Evolutionary conservation across 1,140 invertebrate species (phyloP).

Genomic region (Neoseiulus cucumeris): DNA sequence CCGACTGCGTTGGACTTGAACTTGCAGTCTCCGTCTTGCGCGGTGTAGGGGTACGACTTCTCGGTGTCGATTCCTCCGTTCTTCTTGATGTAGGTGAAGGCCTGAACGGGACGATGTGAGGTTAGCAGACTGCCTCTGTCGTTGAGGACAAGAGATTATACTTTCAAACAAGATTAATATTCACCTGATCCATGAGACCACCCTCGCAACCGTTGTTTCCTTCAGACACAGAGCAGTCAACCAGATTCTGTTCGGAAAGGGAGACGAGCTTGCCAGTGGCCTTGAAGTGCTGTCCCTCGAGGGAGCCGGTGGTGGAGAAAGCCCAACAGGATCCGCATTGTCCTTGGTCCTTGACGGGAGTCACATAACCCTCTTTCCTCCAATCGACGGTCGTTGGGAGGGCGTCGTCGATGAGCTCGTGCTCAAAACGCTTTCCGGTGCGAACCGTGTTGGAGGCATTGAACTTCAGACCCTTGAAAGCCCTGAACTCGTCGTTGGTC

Average conservation of each 20-base stretch:
- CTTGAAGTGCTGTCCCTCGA: slow-evolving; percentile 88
- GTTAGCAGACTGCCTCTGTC: no score
- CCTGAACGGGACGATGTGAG: slow-evolving; percentile 13
- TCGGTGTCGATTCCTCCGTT: slow-evolving; percentile 84
- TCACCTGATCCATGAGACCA: slow-evolving; percentile 69
- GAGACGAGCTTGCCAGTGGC: slow-evolving; percentile 60
- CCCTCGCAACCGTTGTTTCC: slow-evolving; percentile 92
- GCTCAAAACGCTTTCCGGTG: slow-evolving; percentile 33
- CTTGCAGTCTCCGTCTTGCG: slow-evolving; percentile 36
- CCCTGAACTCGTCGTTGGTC: slow-evolving; percentile 19
- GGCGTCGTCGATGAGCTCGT: slow-evolving; percentile 47
- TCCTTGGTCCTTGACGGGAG: slow-evolving; percentile 76
- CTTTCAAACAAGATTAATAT: slow-evolving; percentile 8
- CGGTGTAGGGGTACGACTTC: slow-evolving; percentile 69
- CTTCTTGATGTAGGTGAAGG: slow-evolving; percentile 63
- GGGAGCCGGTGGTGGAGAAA: slow-evolving; percentile 70
- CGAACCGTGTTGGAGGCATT: neutral
- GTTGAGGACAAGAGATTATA: no score
- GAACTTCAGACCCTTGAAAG: slow-evolving; percentile 18
- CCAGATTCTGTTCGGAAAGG: slow-evolving; percentile 87
- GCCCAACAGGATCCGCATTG: slow-evolving; percentile 87
- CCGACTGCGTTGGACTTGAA: slow-evolving; percentile 49
- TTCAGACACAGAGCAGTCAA: slow-evolving; percentile 73
- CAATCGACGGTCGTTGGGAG: slow-evolving; percentile 61
- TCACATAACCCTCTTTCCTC: slow-evolving; percentile 69